Conservation (phyloP, 92 coral and sea anemone genomes). For the Ricordea florida region DNA sequence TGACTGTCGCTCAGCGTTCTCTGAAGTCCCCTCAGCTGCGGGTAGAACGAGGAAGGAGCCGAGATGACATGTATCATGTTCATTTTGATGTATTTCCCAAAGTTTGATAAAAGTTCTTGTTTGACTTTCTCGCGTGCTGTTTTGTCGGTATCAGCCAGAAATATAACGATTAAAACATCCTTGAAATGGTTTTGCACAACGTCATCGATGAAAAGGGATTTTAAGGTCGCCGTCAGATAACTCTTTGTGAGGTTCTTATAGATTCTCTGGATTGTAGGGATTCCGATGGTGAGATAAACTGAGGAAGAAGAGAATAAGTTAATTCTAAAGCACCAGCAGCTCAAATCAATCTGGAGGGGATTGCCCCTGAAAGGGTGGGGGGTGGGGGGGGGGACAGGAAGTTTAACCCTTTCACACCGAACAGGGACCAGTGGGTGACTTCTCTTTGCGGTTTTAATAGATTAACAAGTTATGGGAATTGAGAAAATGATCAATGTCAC, state of each 20-base stretch:
- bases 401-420: no score
- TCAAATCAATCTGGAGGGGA: no score
- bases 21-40: constrained; percentile 66
- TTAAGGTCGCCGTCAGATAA: constrained; percentile 62
- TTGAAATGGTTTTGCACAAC: constrained; percentile 15
- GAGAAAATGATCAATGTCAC: no score
- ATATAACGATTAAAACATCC: constrained; percentile 66
- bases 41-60: constrained; percentile 76
- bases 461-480: no score
- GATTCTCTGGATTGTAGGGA: constrained; percentile 77
- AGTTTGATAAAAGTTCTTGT: constrained; percentile 28
- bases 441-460: no score
- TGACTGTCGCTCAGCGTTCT: constrained; percentile 60
- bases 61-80: constrained; percentile 82
- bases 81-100: constrained; percentile 47
- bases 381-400: no score
- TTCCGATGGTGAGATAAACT: constrained; percentile 87
- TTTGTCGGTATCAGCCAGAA: constrained; percentile 80
- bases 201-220: constrained; percentile 50
- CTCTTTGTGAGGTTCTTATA: constrained; percentile 47
- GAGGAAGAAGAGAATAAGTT: no score
- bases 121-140: constrained; percentile 43
- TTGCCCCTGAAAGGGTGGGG: no score
- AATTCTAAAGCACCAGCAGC: neutral
- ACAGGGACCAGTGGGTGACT: no score